phyloP scores from a whole-genome alignment of 1,140 invertebrate genomes.

The Oreohelix idahoensis region DNA sequence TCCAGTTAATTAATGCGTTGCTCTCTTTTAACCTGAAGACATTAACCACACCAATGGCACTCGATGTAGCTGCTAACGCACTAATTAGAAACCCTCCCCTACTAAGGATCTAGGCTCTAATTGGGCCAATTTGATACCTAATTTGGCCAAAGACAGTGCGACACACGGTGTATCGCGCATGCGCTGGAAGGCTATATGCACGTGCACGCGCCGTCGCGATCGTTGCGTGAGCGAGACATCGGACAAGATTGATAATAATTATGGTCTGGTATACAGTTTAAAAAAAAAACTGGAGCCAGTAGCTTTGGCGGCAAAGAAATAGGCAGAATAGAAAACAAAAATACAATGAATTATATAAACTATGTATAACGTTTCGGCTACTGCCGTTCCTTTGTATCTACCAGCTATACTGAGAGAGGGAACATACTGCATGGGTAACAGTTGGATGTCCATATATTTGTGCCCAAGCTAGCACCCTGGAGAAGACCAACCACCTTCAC shows the following conservation, averaged over 20 bases:
- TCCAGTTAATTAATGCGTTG: neutral
- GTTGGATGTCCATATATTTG: too few species aligned
- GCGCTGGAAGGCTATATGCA: slow-evolving; percentile 17
- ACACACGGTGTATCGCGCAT: neutral
- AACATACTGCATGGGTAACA: too few species aligned
- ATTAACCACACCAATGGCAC: slow-evolving; percentile 3
- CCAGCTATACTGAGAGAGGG: too few species aligned
- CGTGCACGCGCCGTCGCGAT: neutral
- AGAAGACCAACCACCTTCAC: too few species aligned
- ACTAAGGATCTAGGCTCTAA: neutral
- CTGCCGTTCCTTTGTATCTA: too few species aligned
- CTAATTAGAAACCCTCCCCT: slow-evolving; percentile 15
- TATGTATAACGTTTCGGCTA: too few species aligned
- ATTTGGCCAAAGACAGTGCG: slow-evolving; percentile 15
- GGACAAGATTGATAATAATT: neutral
- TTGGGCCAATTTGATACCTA: slow-evolving; percentile 31
- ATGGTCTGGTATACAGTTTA: neutral
- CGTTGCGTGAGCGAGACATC: neutral
- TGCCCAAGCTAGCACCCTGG: too few species aligned
- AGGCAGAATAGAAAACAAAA: too few species aligned
- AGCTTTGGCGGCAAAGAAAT: neutral
- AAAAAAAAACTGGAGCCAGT: neutral
- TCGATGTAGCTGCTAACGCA: neutral
- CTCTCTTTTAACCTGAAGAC: neutral
- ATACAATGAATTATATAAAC: too few species aligned